Conservation (phyloP, 2,113 vertebrate genomes). For the Phyllostomus discolor region DNA sequence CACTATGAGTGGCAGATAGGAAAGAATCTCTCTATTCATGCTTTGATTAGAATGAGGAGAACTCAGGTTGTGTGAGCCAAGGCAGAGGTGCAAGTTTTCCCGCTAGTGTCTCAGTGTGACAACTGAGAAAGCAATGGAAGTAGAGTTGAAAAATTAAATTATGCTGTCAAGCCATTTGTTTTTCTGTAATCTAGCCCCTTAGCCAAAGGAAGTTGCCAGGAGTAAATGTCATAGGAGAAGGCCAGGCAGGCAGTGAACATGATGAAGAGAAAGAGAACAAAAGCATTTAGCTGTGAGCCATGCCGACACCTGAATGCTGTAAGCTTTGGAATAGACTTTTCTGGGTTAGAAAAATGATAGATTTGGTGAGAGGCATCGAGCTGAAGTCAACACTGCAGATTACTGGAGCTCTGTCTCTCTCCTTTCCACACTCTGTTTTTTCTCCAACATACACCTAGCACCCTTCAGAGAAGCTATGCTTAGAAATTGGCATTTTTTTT, state of each 20-base stretch:
- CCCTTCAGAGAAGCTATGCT: neutral
- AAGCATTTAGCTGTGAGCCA: neutral
- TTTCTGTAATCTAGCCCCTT: neutral
- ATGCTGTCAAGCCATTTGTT: neutral
- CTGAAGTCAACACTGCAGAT: neutral
- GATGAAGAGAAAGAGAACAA: neutral
- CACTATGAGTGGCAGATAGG: neutral
- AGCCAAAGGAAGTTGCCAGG: neutral
- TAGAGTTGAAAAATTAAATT: neutral
- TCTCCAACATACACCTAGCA: neutral
- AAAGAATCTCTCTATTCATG: neutral
- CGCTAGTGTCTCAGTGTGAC: neutral
- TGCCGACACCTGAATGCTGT: neutral
- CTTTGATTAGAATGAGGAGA: neutral
- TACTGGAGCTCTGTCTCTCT: neutral
- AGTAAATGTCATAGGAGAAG: constrained; percentile 5
- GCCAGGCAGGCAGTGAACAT: neutral
- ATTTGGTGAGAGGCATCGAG: neutral
- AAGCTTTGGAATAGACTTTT: neutral
- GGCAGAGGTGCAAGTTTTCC: neutral
- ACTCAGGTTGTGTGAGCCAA: neutral
- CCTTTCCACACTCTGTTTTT: neutral
- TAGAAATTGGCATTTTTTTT: neutral
- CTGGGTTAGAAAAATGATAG: neutral
- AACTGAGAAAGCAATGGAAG: neutral